A percentile compares a stretch with the other conserved stretches of the same genome.
Conservation (phyloP, 35 echinoderm and acorn worm species). For the Stichopus chloronotus region DNA sequence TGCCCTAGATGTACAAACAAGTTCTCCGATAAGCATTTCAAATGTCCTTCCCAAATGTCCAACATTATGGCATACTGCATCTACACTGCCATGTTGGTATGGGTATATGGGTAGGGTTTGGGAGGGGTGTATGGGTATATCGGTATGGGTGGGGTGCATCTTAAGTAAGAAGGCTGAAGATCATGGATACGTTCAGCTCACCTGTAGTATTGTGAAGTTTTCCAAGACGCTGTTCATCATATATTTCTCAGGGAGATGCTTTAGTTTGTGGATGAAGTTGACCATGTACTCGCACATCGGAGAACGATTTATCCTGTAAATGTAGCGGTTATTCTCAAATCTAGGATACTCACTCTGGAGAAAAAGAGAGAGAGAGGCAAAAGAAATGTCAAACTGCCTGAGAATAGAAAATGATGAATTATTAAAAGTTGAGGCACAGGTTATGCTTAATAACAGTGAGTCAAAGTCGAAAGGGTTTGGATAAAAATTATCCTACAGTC, state of each 20-base stretch:
- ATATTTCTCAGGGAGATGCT: conserved; percentile 98
- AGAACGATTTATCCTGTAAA: conserved; percentile 88
- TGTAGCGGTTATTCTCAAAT: conserved; percentile 91
- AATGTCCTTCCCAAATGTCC: too few species aligned
- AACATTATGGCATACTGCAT: too few species aligned
- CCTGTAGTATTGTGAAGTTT: conserved; percentile 99
- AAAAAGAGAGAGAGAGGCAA: neutral
- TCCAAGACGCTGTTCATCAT: conserved; percentile 99
- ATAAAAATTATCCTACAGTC: too few species aligned
- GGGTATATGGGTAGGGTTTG: neutral
- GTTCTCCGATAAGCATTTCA: too few species aligned
- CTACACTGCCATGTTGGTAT: too few species aligned
- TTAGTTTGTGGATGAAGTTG: conserved; percentile 99
- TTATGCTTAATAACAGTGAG: too few species aligned
- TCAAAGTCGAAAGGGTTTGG: too few species aligned
- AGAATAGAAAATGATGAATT: neutral
- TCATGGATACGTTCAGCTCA: neutral
- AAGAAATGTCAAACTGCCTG: neutral
- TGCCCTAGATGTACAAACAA: too few species aligned
- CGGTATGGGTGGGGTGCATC: neutral
- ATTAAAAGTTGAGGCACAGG: too few species aligned
- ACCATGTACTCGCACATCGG: conserved; percentile 99
- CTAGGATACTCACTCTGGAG: conserved; percentile 90
- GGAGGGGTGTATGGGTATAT: conserved; percentile 30
- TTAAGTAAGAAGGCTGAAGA: too few species aligned